A percentile compares a stretch with the other conserved stretches of the same genome.
phyloP scores from a whole-genome alignment of 2,113 vertebrate species.

The Falco punctatus region DNA sequence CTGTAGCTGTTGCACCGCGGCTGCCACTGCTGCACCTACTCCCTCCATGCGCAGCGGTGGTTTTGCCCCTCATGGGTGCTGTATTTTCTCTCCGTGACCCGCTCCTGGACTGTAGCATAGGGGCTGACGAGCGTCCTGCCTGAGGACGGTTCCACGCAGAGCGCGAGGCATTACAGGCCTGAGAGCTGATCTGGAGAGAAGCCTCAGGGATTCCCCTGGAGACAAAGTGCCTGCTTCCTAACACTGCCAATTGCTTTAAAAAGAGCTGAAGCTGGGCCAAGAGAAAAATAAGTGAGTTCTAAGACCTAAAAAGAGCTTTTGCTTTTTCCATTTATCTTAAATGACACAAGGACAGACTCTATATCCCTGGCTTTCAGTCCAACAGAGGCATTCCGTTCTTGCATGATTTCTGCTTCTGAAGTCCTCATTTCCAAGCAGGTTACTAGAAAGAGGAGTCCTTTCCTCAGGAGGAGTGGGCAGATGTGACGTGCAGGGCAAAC shows the following conservation, averaged over 20 bases:
- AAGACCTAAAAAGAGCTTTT: not conserved
- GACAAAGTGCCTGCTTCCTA: not conserved
- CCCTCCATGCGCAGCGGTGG: fast-evolving
- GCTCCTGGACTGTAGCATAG: not conserved
- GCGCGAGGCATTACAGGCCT: fast-evolving
- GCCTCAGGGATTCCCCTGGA: not conserved
- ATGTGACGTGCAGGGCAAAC: not conserved
- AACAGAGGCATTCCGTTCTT: not conserved
- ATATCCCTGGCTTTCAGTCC: not conserved
- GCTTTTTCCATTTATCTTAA: not conserved
- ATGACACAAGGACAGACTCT: not conserved
- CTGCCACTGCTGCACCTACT: too few species aligned
- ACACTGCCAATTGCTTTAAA: not conserved
- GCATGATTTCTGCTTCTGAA: not conserved
- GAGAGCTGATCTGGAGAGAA: not conserved
- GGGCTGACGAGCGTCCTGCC: not conserved
- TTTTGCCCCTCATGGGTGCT: not conserved
- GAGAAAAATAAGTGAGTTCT: not conserved
- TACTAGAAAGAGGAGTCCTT: not conserved
- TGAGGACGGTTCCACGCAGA: not conserved
- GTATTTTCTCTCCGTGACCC: not conserved
- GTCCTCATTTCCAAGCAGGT: not conserved
- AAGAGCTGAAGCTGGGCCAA: not conserved
- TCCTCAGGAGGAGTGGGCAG: not conserved
- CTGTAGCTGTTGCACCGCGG: not conserved